phyloP scores from a whole-genome alignment of 2,888 invertebrate species.

The Myopa testacea region DNA sequence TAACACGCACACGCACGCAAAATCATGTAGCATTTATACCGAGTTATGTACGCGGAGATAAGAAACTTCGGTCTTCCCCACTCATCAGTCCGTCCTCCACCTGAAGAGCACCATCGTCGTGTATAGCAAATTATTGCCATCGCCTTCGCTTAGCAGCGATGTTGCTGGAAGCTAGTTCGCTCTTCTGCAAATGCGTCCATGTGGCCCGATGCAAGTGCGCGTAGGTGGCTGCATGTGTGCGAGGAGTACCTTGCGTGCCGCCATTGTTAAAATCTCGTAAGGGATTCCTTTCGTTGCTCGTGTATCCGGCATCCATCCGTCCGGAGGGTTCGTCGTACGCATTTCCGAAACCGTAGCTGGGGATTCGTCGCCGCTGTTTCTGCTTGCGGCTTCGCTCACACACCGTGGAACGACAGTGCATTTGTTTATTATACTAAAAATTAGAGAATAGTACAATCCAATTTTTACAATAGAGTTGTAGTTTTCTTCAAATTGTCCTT shows the following conservation, averaged over 20 bases:
- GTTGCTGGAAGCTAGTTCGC: constrained; percentile 28
- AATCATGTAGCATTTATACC: background rate
- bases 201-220: constrained; percentile 28
- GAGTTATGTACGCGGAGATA: constrained; percentile 17
- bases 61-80: constrained; percentile 14
- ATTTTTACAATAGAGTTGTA: too few relatives aligned
- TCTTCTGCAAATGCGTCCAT: constrained; percentile 20
- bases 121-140: background rate
- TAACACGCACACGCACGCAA: background rate
- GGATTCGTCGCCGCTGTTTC: background rate
- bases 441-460: too few relatives aligned
- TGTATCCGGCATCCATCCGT: constrained; percentile 14
- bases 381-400: background rate
- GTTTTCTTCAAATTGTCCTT: too few relatives aligned
- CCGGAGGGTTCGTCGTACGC: constrained; percentile 46
- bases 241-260: constrained; percentile 50
- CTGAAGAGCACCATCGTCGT: background rate
- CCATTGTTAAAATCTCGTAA: constrained; percentile 66
- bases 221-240: constrained; percentile 20
- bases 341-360: constrained; percentile 47
- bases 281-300: constrained; percentile 53
- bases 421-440: too few relatives aligned
- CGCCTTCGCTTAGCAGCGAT: constrained; percentile 19
- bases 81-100: constrained; percentile 12
- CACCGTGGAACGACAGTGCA: background rate